Conservation (phyloP, 2,113 vertebrate genomes). For the Amphiprion ocellaris region DNA sequence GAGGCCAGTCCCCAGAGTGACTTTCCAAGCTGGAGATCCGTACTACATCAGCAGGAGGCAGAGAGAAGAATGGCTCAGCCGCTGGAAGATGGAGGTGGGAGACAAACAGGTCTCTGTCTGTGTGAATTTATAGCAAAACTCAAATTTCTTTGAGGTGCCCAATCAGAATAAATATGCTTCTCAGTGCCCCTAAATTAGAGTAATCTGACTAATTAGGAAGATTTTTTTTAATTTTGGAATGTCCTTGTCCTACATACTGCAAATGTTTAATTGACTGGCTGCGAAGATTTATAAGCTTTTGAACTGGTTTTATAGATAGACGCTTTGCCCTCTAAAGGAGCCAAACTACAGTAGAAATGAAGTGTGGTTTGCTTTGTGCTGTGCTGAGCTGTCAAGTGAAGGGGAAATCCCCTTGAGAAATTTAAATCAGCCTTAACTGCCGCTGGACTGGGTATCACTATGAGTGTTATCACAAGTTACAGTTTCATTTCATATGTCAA, state of each 20-base stretch:
- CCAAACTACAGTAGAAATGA: slow-evolving; percentile 4
- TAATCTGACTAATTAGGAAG: slow-evolving; percentile 1
- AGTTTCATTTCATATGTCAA: slow-evolving; percentile 14
- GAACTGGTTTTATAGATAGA: slow-evolving; percentile 5
- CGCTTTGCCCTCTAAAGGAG: slow-evolving; percentile 21
- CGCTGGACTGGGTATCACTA: not conserved
- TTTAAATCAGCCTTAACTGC: not conserved
- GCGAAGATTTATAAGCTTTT: slow-evolving; percentile 11
- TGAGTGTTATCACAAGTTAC: slow-evolving; percentile 5
- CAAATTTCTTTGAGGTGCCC: not conserved
- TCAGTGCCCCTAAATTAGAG: not conserved
- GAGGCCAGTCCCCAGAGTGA: slow-evolving; percentile 93
- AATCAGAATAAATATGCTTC: slow-evolving; percentile 7
- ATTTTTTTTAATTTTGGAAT: too few relatives aligned
- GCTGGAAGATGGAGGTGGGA: slow-evolving; percentile 96
- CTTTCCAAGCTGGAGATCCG: slow-evolving; percentile 97
- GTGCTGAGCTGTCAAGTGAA: not conserved
- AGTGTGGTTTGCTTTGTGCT: slow-evolving; percentile 20
- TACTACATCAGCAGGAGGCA: slow-evolving; percentile 98
- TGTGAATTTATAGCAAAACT: slow-evolving; percentile 37
- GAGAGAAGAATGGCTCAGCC: slow-evolving; percentile 94
- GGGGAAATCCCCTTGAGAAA: slow-evolving; percentile 24
- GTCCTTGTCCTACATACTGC: not conserved
- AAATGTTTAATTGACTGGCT: not conserved
- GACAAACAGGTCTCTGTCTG: slow-evolving; percentile 64